phyloP scores from a whole-genome alignment of 2,113 vertebrate genomes.

The Hemicordylus capensis region DNA sequence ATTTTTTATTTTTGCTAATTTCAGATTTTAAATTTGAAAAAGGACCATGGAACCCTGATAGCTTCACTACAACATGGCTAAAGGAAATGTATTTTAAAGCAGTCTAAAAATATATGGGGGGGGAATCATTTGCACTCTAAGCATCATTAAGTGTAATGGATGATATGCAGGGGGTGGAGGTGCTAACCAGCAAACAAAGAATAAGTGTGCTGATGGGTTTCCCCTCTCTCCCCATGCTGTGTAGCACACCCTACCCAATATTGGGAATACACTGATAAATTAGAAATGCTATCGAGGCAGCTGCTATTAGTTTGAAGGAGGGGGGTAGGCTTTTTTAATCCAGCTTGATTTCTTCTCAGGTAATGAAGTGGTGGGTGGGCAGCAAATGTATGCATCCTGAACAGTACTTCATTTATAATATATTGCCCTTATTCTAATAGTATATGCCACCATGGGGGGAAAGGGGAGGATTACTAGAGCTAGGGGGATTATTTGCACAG shows the following conservation, averaged over 20 bases:
- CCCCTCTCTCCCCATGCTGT: not conserved
- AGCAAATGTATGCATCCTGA: rapidly evolving
- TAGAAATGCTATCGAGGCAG: not conserved
- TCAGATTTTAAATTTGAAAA: not conserved
- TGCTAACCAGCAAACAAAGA: not conserved
- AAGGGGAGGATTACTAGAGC: not conserved
- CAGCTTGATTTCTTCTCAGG: not conserved
- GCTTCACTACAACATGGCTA: rapidly evolving
- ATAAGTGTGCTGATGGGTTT: not conserved
- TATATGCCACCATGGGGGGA: not conserved
- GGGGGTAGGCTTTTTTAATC: not conserved
- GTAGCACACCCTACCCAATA: not conserved
- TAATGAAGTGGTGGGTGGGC: not conserved
- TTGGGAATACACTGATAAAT: not conserved
- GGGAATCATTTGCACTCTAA: not conserved
- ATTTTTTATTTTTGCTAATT: too few species aligned
- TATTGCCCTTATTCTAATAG: rapidly evolving
- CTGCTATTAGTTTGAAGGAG: not conserved
- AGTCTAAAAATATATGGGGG: not conserved
- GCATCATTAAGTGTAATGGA: not conserved
- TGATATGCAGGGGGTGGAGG: not conserved
- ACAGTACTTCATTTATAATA: rapidly evolving
- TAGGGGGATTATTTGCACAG: rapidly evolving
- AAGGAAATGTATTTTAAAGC: not conserved
- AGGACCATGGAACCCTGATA: not conserved